Evolutionary conservation across 2,113 vertebrate genomes (phyloP), one percentile per base, ranked within the genome.

Genomic region (Garra rufa): DNA sequence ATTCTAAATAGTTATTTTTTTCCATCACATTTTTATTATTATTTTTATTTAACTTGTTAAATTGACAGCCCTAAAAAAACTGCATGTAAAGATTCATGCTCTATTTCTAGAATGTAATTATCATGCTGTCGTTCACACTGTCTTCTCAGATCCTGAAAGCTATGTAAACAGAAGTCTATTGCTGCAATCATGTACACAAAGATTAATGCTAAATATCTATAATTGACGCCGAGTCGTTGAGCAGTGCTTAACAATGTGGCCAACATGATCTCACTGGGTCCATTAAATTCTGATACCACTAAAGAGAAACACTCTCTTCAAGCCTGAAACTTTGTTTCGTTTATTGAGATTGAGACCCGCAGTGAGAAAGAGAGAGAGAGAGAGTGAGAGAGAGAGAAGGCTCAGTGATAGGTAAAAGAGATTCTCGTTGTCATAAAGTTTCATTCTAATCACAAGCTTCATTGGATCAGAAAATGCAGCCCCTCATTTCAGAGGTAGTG

Each of bases 391-490:
- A 90, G 90, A 89, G 91, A 85, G 86, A 87, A 61, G 87, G 76
- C 91, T 88, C 69, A 38, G 41, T 81, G 81, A 83, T 77, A 80
- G 84, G 70, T 84, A 90, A 86, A 83, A 83, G 92, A 89, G 91
- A 92, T 88, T 92, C 93, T 91, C 90, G 88, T 85, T 91, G 90
- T 93, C 94, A 95, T 95, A 95, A 95, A 95, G 89, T 91, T 96
- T 95, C 92, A 95, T 96, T 95, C 95, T 92, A 94, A 94, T 95
- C 93, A 93, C 92, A 94, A 92, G 93, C 84, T 95, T 95, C 93
- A 95, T 88, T 94, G 95, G 92, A 92, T 94, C 91, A 94, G 93
- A 94, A 95, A 95, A 93, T 95, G 89, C 92, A 85, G 79, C 87
- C 86, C 86, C 85, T 93, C 88, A 93, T 93, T 94, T 88, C 85